Evolutionary conservation across 2,888 invertebrate species (phyloP).

Genomic region (Drosophila parthenogenetica): DNA sequence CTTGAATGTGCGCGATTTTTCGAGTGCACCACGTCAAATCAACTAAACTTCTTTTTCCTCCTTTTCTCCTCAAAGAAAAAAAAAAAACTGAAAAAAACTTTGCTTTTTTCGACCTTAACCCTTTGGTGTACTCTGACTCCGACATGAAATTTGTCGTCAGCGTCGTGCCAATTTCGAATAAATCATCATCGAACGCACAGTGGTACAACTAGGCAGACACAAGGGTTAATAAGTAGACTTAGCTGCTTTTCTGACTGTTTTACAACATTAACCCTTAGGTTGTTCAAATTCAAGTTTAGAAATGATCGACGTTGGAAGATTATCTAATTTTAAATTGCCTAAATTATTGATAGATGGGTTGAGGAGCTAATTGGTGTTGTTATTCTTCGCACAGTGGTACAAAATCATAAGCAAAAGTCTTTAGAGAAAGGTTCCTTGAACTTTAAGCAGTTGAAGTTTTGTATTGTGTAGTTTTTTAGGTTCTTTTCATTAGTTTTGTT

Average conservation of each 20-base stretch:
- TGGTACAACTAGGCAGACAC: neutral
- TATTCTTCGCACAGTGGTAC: too few relatives aligned
- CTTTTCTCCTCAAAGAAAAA: neutral
- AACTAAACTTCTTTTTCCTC: constrained; percentile 59
- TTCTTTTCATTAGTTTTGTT: too few relatives aligned
- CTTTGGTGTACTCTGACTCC: constrained; percentile 31
- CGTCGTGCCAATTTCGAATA: constrained; percentile 53
- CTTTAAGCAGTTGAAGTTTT: too few relatives aligned
- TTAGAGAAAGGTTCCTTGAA: too few relatives aligned
- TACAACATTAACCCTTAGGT: neutral
- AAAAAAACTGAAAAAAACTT: neutral
- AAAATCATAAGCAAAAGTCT: too few relatives aligned
- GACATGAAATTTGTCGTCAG: constrained; percentile 10
- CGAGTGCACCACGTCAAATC: constrained; percentile 73
- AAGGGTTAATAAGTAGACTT: neutral
- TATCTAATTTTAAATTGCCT: too few relatives aligned
- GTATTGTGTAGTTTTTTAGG: too few relatives aligned
- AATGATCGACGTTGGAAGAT: too few relatives aligned
- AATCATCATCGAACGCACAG: constrained; percentile 45
- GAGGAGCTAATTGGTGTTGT: too few relatives aligned
- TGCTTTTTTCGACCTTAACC: constrained; percentile 48
- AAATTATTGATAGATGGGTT: too few relatives aligned
- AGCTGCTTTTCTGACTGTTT: neutral
- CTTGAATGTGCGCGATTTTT: constrained; percentile 63
- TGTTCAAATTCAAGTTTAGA: too few relatives aligned